These are phyloP conservation scores for Rhinophrynus dorsalis DNA, from an alignment of 2,797 vertebrate species.

Conservation along the genomic window DNA sequence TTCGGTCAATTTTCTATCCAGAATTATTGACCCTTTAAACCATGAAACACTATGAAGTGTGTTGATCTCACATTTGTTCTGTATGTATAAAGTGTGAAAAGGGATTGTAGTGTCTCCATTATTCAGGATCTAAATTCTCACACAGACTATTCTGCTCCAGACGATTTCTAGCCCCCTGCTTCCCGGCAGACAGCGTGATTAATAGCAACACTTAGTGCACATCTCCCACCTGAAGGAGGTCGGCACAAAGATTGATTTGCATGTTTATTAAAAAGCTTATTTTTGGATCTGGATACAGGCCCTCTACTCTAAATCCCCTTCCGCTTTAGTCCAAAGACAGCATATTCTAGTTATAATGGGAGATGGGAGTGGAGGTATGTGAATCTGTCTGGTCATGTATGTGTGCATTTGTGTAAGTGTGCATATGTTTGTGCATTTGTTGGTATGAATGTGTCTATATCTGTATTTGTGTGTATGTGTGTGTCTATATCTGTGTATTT, in stretches of 20 bases:
- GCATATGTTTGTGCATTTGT: no score
- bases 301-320: neutral
- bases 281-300: constrained; percentile 23
- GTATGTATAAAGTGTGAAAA: neutral
- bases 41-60: neutral
- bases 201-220: constrained; percentile 37
- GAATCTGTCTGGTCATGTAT: no score
- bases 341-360: neutral
- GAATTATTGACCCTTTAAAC: neutral
- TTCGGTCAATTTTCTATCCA: constrained; percentile 3
- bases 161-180: constrained; percentile 11
- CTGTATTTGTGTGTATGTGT: no score
- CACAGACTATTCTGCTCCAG: constrained; percentile 1
- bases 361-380: neutral
- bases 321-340: neutral
- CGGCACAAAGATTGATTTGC: constrained; percentile 43
- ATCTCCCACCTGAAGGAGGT: constrained; percentile 39
- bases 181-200: constrained; percentile 34
- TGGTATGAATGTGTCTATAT: no score
- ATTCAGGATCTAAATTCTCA: neutral
- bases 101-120: neutral
- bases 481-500: no score
- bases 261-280: constrained; percentile 41
- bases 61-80: neutral
- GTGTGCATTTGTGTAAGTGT: no score